Percentiles rank a stretch among this genome's conserved stretches.
Evolutionary conservation across 2,888 invertebrate species (phyloP).

Genomic region (Drosophila bunnanda): DNA sequence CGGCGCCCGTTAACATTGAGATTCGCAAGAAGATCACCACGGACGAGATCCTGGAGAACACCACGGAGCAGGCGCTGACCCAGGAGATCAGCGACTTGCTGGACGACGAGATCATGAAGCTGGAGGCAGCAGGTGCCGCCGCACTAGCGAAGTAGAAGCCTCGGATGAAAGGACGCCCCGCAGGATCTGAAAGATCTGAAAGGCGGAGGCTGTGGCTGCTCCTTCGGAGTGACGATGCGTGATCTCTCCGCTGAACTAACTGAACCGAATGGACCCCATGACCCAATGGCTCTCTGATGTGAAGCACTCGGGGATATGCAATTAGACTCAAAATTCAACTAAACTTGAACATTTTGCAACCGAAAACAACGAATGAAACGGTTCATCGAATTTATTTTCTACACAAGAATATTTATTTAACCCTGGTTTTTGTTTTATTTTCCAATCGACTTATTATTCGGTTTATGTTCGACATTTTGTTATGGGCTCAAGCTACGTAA

Average conservation of each 20-base stretch:
- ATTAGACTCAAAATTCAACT: constrained; percentile 8
- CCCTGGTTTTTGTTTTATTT: constrained; percentile 18
- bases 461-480: constrained; percentile 46
- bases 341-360: constrained; percentile 31
- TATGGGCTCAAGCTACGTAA: constrained; percentile 76
- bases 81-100: constrained; percentile 83
- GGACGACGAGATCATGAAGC: constrained; percentile 83
- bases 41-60: constrained; percentile 81
- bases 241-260: constrained; percentile 20
- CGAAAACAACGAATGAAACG: constrained; percentile 31
- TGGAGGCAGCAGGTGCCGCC: constrained; percentile 47
- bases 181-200: not conserved
- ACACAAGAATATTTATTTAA: constrained; percentile 34
- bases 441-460: constrained; percentile 2
- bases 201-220: not conserved
- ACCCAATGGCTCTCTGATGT: constrained; percentile 27
- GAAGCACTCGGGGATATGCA: not conserved
- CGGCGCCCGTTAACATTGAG: constrained; percentile 83
- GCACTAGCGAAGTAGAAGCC: constrained; percentile 9
- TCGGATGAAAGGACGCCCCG: not conserved
- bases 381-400: constrained; percentile 42
- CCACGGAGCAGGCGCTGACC: constrained; percentile 78
- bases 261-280: constrained; percentile 1
- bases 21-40: constrained; percentile 82
- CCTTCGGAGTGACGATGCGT: constrained; percentile 11